A percentile compares a stretch with the other conserved stretches of the same genome.
Conservation (phyloP, 2,113 vertebrate species). For the Muscicapa adusta region DNA sequence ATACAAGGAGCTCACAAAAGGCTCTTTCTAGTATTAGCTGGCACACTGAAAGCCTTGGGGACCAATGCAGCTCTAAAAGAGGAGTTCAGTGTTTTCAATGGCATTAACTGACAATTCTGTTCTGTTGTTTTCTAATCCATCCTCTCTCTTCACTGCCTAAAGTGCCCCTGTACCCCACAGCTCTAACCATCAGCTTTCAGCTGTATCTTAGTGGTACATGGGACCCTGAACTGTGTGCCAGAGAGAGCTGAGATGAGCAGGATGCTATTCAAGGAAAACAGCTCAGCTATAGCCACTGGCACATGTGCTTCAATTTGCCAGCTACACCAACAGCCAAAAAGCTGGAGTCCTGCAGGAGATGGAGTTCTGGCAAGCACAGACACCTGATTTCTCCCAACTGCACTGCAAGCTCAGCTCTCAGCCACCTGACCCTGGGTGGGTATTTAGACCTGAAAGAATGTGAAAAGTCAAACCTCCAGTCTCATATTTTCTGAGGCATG, state of each 20-base stretch:
- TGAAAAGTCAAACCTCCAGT: background rate
- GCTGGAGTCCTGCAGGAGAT: background rate
- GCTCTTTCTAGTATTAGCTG: background rate
- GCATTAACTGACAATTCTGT: conserved; percentile 2
- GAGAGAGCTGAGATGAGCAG: background rate
- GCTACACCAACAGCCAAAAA: background rate
- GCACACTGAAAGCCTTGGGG: background rate
- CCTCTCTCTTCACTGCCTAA: background rate
- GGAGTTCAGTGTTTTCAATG: background rate
- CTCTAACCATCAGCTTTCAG: background rate
- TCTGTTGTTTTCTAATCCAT: background rate
- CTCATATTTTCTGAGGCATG: background rate
- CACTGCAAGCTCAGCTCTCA: background rate
- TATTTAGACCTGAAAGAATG: background rate
- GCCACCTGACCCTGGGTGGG: background rate
- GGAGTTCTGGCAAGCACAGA: background rate
- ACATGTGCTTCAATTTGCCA: background rate
- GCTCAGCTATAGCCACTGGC: background rate
- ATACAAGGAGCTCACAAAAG: background rate
- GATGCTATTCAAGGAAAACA: background rate
- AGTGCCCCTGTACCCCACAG: background rate
- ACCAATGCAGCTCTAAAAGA: background rate
- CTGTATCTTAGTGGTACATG: fast-evolving
- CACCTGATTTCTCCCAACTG: fast-evolving
- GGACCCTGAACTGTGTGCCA: background rate